Conservation (phyloP, 2,888 invertebrate species). For the Tortricodes alternella region DNA sequence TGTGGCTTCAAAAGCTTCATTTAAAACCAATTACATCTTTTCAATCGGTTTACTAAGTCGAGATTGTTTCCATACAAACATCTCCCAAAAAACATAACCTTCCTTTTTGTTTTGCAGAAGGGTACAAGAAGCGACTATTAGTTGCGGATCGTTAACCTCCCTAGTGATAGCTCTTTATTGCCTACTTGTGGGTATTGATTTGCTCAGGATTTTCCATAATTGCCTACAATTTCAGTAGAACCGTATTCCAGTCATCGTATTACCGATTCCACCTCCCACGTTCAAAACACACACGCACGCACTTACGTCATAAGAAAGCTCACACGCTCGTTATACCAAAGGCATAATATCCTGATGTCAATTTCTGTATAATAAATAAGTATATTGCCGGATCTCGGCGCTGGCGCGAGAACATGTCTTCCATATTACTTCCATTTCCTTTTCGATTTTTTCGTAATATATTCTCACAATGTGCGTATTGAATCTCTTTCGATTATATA, state of each 20-base stretch:
- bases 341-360: constrained; percentile 29
- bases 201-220: background rate
- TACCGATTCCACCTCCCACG: too few relatives aligned
- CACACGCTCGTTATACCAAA: constrained; percentile 7
- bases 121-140: too few relatives aligned
- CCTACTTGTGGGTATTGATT: background rate
- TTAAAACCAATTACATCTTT: too few relatives aligned
- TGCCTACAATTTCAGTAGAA: background rate
- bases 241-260: background rate
- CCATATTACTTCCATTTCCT: constrained; percentile 31
- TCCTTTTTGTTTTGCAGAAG: too few relatives aligned
- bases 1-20: too few relatives aligned
- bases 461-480: constrained; percentile 24
- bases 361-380: constrained; percentile 29
- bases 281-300: too few relatives aligned
- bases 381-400: constrained; percentile 21
- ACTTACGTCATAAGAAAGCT: constrained; percentile 4
- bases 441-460: constrained; percentile 28
- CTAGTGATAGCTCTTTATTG: background rate
- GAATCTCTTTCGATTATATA: constrained; percentile 20
- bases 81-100: too few relatives aligned
- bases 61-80: too few relatives aligned
- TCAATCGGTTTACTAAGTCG: too few relatives aligned
- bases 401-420: constrained; percentile 30
- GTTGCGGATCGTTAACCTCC: background rate